Base-by-base conservation (phyloP, 2,797 vertebrate genomes). In the Intellagama lesueurii region DNA sequence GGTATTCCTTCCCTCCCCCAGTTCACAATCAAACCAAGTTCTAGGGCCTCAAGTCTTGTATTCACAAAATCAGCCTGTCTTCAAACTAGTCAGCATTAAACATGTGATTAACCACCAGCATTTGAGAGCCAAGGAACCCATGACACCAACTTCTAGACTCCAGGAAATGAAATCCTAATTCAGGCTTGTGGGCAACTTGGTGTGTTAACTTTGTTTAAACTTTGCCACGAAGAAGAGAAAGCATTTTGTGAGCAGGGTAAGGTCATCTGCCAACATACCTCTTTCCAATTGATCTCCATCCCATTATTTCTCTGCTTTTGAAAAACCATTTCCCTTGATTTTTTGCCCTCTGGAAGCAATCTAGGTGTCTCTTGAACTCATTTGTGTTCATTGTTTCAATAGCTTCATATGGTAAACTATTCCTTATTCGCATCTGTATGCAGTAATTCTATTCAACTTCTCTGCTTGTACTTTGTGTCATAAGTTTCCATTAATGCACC, bases 351-450 rank as follows among this genome's bases (percentile, higher is more conserved):
- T 0, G 0, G 85, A 94, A 89, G 87, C 24, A 85, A 85, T 89
- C 93, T 94, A 95, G 90, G 90, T 96, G 91, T 93, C 90, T 91
- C 92, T 92, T 94, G 87, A 94, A 93, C 81, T 91, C 1, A 7
- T 92, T 94, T 94, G 72, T 87, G 90, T 87, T 90, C 91, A 49
- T 90, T 89, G 52, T 86, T 94, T n/a, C 49, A 91, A 68, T 87
- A 84, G 86, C 81, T 90, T 91, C 91, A 47, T 60, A 26, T 93
- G 77, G 2, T 92, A 96, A 96, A 14, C 81, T 91, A 32, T 91
- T 96, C 94, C 94, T 94, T 91, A 26, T 86, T 80, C 72, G 52
- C 92, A 93, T 87, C 81, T 93, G 85, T 78, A 86, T 92, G 70
- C 47, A 78, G 80, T 70, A 89, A 68, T 84, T 91, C 86, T 86